These are phyloP conservation scores for Sarotherodon lohbergeri DNA, from an alignment of 2,113 vertebrate species.

Conservation along the genomic window DNA sequence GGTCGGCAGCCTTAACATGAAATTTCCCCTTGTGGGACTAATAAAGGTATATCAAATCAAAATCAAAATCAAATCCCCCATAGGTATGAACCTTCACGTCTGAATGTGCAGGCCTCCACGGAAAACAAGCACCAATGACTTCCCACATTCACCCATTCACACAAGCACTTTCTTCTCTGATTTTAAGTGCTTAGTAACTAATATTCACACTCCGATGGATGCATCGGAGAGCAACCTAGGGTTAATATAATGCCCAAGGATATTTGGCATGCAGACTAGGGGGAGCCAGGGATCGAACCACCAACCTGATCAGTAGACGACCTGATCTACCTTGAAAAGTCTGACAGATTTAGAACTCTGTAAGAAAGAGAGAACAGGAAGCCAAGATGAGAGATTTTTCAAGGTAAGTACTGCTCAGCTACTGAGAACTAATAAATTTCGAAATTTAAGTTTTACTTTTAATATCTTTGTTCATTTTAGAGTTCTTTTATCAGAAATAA, in stretches of 20 bases:
- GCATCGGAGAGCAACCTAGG: neutral
- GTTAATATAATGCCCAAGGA: neutral
- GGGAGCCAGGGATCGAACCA: neutral
- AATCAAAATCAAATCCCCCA: neutral
- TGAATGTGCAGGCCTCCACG: neutral
- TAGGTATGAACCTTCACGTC: neutral
- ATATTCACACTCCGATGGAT: neutral
- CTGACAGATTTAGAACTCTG: neutral
- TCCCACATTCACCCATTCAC: neutral
- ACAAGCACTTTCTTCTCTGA: neutral
- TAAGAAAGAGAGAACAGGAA: neutral
- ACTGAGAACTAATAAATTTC: neutral
- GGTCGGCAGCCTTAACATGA: no score
- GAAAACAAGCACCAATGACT: neutral
- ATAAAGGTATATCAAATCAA: no score
- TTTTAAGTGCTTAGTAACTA: neutral
- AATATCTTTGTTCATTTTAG: neutral
- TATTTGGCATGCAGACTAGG: neutral
- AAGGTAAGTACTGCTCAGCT: neutral
- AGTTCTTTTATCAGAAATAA: no score
- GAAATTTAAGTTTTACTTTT: neutral
- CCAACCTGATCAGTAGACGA: neutral
- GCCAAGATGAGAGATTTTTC: neutral
- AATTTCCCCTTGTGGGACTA: no score
- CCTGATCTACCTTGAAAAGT: neutral